A percentile compares a stretch with the other conserved stretches of the same genome.
phyloP scores from a whole-genome alignment of 64 coral and sea anemone species.

The Montipora efflorescens region DNA sequence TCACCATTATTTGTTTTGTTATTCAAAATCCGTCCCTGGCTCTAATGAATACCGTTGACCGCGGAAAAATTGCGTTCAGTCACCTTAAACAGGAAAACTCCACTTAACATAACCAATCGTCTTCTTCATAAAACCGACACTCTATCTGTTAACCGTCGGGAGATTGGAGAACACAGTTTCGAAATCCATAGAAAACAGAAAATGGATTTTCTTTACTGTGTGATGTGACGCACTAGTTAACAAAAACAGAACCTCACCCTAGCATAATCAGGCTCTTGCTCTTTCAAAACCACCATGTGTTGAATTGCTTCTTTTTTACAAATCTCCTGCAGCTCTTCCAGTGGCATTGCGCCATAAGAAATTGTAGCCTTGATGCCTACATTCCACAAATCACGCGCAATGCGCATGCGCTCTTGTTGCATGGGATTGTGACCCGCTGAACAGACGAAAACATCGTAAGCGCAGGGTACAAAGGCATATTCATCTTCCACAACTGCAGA shows the following conservation, averaged over 20 bases:
- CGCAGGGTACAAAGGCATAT: constrained; percentile 19
- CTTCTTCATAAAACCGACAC: no score
- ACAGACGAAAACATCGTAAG: constrained; percentile 90
- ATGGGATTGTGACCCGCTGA: constrained; percentile 75
- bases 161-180: no score
- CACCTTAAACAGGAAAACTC: no score
- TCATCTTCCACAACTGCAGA: constrained; percentile 76
- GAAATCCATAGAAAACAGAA: no score
- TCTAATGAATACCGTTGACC: no score
- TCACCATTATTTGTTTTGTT: no score
- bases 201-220: no score
- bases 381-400: constrained; percentile 82
- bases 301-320: constrained; percentile 77
- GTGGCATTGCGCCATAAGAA: constrained; percentile 67
- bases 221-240: no score
- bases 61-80: no score
- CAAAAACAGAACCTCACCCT: constrained; percentile 53
- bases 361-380: constrained; percentile 78
- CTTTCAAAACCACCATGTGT: constrained; percentile 85
- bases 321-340: constrained; percentile 88
- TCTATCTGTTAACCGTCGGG: no score
- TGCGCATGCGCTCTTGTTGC: constrained; percentile 77
- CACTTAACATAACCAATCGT: no score
- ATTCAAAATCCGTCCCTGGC: no score
- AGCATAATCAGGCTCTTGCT: constrained; percentile 70